Base-by-base conservation (phyloP, 2,113 vertebrate species). In the Ochotona curzoniae region DNA sequence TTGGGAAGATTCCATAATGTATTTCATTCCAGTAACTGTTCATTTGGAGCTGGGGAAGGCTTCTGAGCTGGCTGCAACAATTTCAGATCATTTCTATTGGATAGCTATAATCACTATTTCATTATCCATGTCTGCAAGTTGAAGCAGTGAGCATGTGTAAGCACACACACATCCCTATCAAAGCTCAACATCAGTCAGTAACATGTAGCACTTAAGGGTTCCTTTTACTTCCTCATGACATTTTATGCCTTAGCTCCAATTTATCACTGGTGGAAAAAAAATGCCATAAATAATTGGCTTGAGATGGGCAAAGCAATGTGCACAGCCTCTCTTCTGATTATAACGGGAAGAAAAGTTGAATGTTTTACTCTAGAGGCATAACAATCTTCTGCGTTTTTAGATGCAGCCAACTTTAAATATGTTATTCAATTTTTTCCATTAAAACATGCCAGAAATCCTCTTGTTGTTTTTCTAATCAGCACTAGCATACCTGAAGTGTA, bases 1-100 rank as follows among this genome's bases (percentile, higher is more conserved):
- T 96, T 97, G 94, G 96, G 93, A 95, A 96, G 92, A 10, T n/a
- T 97, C 94, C 94, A 95, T 96, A 89, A 94, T 90, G 75, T 84
- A 95, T 93, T 94, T 94, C 90, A 96, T 92, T 96, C 84, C 74
- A 95, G 91, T 95, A 94, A 96, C 61, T 97, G 96, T 92, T 96
- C 96, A 96, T 82, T 97, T 97, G 82, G 95, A 95, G 83, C 82
- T 88, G 30, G 85, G 35, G 84, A 54, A 95, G 85, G 64, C 70
- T 96, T 96, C 94, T 94, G 66, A 96, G 89, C 66, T 90, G 92
- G 83, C 86, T 66, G 28, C 64, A 93, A 90, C 82, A 92, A 93
- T 97, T 93, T 96, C 85, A 95, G 78, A 96, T 89, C 17, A 90
- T 83, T 94, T 88, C 87, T 84, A 86, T 89, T 85, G 91, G 94